These are phyloP conservation scores for Cherax destructor DNA, from an alignment of 1,140 invertebrate species.

Conservation along the genomic window DNA sequence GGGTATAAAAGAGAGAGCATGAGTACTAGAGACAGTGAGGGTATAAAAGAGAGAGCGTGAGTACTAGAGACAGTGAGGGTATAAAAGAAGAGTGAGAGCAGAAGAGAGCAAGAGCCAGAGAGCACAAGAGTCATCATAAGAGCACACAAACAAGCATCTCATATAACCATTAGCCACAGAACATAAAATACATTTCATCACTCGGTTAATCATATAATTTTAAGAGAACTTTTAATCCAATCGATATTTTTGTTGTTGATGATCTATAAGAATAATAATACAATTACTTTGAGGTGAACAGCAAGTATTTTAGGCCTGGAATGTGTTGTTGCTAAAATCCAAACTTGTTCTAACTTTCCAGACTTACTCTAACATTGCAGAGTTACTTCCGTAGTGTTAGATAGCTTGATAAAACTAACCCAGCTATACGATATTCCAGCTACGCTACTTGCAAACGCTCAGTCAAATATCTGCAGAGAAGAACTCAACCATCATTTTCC, in stretches of 20 bases:
- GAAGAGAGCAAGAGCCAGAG: too few species aligned
- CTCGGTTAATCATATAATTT: neutral
- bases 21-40: too few species aligned
- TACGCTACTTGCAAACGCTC: constrained; percentile 68
- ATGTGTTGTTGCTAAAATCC: constrained; percentile 17
- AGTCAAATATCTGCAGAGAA: constrained; percentile 69
- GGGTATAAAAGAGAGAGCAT: too few species aligned
- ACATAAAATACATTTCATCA: neutral
- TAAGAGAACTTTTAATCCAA: neutral
- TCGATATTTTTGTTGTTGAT: too few species aligned
- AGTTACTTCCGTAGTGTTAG: constrained; percentile 54
- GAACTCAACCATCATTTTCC: constrained; percentile 68
- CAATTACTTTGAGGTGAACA: too few species aligned
- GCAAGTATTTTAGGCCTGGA: constrained; percentile 14
- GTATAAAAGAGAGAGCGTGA: too few species aligned
- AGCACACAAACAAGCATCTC: too few species aligned
- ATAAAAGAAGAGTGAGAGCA: too few species aligned
- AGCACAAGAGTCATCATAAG: too few species aligned
- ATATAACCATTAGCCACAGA: neutral
- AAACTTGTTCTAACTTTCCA: constrained; percentile 45
- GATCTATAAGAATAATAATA: neutral
- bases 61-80: too few species aligned
- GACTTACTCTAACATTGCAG: constrained; percentile 40
- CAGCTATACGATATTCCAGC: constrained; percentile 63
- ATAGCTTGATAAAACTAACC: constrained; percentile 58